phyloP scores from a whole-genome alignment of 2,113 vertebrate species.

The Pteropus alecto region DNA sequence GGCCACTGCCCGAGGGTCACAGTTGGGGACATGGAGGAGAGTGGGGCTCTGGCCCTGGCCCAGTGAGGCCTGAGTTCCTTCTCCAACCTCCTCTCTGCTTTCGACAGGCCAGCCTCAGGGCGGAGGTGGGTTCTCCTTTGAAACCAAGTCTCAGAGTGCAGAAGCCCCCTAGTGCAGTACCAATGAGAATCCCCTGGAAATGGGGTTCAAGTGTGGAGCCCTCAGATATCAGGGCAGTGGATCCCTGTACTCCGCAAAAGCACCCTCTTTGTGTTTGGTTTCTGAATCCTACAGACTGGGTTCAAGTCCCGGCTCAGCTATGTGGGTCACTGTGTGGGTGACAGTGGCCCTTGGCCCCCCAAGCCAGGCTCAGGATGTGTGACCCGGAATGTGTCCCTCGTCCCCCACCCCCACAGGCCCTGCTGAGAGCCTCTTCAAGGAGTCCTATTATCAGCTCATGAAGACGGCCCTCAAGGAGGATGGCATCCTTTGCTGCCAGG shows the following conservation, averaged over 20 bases:
- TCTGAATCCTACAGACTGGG: neutral
- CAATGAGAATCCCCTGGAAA: neutral
- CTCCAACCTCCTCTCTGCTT: neutral
- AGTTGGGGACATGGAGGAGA: neutral
- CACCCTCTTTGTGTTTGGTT: fast-evolving
- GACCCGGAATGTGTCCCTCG: fast-evolving
- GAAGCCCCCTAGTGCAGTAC: neutral
- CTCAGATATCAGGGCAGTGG: neutral
- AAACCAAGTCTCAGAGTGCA: no score
- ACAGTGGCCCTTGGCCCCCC: neutral
- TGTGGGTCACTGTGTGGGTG: neutral
- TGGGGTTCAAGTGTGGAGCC: neutral
- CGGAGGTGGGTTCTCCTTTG: neutral
- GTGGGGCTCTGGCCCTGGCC: neutral
- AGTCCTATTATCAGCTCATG: constrained; percentile 98
- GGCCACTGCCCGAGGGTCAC: neutral
- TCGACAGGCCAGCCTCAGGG: neutral
- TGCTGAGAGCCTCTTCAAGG: constrained; percentile 98
- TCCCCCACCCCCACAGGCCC: constrained; percentile 74
- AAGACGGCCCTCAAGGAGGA: constrained; percentile 93
- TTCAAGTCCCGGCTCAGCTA: neutral
- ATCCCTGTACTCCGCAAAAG: neutral
- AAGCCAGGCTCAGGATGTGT: neutral
- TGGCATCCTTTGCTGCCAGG: constrained; percentile 98
- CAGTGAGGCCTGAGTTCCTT: neutral